Conservation (phyloP, 2,888 invertebrate species). For the Metopia argyrocephala region DNA sequence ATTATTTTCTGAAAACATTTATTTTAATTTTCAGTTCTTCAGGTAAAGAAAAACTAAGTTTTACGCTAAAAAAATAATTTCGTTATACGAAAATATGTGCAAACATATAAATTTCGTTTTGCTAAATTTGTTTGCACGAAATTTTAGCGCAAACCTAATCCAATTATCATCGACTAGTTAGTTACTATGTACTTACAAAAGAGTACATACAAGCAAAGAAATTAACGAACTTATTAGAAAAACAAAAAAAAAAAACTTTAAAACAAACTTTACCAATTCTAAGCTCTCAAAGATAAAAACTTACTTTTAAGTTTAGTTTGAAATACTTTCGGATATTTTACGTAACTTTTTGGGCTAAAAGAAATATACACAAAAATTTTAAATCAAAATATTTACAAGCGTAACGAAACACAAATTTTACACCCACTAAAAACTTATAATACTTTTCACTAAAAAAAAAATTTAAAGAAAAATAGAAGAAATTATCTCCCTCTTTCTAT, state of each 20-base stretch:
- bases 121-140: background rate
- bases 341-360: constrained; percentile 22
- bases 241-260: background rate
- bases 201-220: background rate
- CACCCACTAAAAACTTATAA: background rate
- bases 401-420: background rate
- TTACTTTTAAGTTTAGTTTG: constrained; percentile 8
- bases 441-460: background rate
- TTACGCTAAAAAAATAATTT: too few relatives aligned
- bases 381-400: constrained; percentile 35
- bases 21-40: too few relatives aligned
- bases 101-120: background rate
- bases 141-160: background rate
- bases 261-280: constrained; percentile 27
- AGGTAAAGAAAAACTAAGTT: too few relatives aligned
- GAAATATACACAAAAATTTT: background rate
- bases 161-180: background rate
- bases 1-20: too few relatives aligned
- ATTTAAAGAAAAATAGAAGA: background rate
- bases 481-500: too few relatives aligned
- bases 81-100: too few relatives aligned
- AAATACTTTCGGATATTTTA: constrained; percentile 37
- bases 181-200: background rate
- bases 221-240: background rate
- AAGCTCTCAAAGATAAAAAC: constrained; percentile 22